Percentiles rank a stretch among this genome's conserved stretches.
These are phyloP conservation scores for Acanthisitta chloris DNA, from an alignment of 2,113 vertebrate species.

Conservation along the genomic window DNA sequence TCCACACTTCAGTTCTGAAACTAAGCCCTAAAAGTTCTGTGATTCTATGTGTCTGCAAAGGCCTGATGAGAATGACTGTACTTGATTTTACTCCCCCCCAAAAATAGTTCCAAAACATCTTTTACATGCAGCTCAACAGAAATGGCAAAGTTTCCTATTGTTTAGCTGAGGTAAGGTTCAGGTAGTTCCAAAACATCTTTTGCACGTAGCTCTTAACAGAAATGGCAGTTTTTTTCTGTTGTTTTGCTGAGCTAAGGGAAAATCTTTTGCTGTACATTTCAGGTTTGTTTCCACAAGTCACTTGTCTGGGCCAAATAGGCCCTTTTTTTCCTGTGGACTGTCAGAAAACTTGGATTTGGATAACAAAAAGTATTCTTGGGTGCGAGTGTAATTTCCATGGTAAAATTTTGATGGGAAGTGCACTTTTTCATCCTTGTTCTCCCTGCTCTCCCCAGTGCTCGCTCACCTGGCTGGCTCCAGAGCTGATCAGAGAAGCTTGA, in stretches of 20 bases:
- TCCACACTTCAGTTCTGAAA: no score
- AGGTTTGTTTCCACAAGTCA: neutral
- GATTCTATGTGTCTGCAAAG: rapidly evolving
- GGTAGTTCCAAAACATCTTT: neutral
- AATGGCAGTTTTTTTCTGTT: neutral
- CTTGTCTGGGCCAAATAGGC: rapidly evolving
- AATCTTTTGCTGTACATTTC: neutral
- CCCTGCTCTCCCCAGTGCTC: neutral
- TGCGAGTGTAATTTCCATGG: neutral
- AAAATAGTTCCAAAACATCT: neutral
- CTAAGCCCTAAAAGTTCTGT: no score
- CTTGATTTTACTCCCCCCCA: rapidly evolving
- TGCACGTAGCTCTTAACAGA: rapidly evolving
- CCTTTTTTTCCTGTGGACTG: neutral
- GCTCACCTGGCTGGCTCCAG: neutral
- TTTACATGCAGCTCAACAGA: rapidly evolving
- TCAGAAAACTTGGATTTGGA: neutral
- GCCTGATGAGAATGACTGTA: rapidly evolving
- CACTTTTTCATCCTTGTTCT: neutral
- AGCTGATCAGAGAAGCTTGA: neutral
- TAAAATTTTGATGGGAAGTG: neutral
- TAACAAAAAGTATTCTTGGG: neutral
- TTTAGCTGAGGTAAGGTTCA: neutral
- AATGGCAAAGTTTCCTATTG: neutral
- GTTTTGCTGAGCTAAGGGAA: neutral